Evolutionary conservation across 1,140 invertebrate species (phyloP), one percentile per base, ranked within the genome.

Genomic region (Papilio machaon): DNA sequence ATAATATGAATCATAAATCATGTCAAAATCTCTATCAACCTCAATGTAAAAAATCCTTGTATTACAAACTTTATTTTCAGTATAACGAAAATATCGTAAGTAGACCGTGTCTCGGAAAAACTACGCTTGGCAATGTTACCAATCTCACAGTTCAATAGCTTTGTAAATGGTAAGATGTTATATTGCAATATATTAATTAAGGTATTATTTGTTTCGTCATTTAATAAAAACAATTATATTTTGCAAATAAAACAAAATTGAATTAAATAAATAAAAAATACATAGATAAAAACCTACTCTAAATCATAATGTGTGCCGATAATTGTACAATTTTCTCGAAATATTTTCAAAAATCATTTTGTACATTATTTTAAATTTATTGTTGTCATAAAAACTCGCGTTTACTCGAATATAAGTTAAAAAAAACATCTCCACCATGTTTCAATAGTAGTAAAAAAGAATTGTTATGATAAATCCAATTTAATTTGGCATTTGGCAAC

Each of bases 41-140:
- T 35, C 13, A 7, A 35, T 11, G 64, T 70, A 70, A 60, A 70
- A 70, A 70, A 70, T 38, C 13, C 15, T 13, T 70, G 30, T 70
- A 70, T 70, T 70, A 70, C 64, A 70, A 38, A 64, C 60, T 30
- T 23, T 38, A 70, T 70, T 70, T 60, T 70, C 30, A 2, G 11
- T 70, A 70, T 35, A 70, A 70, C 64, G 64, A 70, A 70, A 70
- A 70, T 70, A 70, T 70, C 64, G 23, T 70, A 70, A 70, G 64
- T 70, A 70, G 64, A 70, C 64, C 64, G 15, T 23, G 64, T 70
- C 64, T 70, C 64, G 64, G 64, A 70, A 70, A 70, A 70, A 70
- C 38, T 35, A 70, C 15, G 30, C 64, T 70, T 70, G 64, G 23
- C 64, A 70, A 35, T 70, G 3, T 35, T 70, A 38, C 64, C 30